Conservation (phyloP, 2,113 vertebrate genomes). For the Tylochromis polylepis region DNA sequence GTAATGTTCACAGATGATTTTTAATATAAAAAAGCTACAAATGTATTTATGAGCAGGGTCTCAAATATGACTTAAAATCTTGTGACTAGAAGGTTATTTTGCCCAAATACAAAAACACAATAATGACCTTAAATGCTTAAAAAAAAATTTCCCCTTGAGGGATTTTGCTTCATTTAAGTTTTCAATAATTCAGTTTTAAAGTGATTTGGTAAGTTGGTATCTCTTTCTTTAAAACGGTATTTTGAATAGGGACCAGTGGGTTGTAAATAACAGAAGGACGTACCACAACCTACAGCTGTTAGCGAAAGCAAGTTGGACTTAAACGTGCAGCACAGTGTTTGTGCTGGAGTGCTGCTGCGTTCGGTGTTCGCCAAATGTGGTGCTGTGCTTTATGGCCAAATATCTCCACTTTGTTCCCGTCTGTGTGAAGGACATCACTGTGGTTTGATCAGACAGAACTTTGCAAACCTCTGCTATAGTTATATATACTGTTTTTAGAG, state of each 20-base stretch:
- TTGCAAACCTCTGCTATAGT: fast-evolving
- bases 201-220: neutral
- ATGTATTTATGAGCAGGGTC: neutral
- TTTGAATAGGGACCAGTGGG: too few species aligned
- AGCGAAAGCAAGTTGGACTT: neutral
- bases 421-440: neutral
- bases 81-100: neutral
- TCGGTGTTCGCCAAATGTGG: too few species aligned
- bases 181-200: neutral
- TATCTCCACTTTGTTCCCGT: neutral
- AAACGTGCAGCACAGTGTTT: neutral
- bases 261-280: too few species aligned
- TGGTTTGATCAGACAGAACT: neutral
- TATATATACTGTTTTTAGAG: neutral
- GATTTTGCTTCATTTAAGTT: neutral
- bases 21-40: neutral
- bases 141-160: neutral
- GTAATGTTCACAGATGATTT: fast-evolving
- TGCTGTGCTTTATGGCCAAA: neutral
- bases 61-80: neutral
- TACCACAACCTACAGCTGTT: too few species aligned
- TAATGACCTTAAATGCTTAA: neutral
- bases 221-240: too few species aligned
- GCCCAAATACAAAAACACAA: neutral
- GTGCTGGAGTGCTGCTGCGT: too few species aligned